Evolutionary conservation across 1,140 invertebrate genomes (phyloP).

Genomic region (Drosophila aff.): DNA sequence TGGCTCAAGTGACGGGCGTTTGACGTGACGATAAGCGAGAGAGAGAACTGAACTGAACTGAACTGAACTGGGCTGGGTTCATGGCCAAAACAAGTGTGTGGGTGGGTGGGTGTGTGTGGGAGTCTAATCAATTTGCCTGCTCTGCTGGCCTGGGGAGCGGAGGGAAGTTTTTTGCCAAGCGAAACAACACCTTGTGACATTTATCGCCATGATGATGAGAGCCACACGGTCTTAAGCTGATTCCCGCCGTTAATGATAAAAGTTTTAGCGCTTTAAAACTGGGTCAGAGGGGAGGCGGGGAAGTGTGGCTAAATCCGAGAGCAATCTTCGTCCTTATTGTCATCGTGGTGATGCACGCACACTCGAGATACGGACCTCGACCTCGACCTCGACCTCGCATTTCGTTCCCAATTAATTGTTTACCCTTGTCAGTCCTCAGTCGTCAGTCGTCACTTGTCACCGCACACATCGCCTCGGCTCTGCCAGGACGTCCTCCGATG

Average conservation of each 20-base stretch:
- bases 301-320: constrained; percentile 25
- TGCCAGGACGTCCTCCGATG: no score
- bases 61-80: constrained; percentile 23
- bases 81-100: constrained; percentile 36
- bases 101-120: constrained; percentile 24
- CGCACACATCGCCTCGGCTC: constrained; percentile 1
- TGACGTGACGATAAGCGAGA: not conserved
- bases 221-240: constrained; percentile 70
- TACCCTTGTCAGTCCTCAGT: constrained; percentile 73
- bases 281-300: not conserved
- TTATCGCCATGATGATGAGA: constrained; percentile 43
- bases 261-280: constrained; percentile 54
- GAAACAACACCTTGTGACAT: constrained; percentile 70
- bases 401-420: constrained; percentile 79
- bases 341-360: constrained; percentile 13
- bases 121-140: constrained; percentile 69
- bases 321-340: constrained; percentile 25
- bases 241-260: constrained; percentile 77
- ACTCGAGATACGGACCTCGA: not conserved
- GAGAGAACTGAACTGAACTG: not conserved
- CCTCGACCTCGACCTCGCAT: constrained; percentile 25
- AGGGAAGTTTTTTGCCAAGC: constrained; percentile 21
- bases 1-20: constrained; percentile 59
- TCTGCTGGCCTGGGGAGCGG: constrained; percentile 31
- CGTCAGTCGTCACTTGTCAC: constrained; percentile 58